Conservation (phyloP, 2,797 vertebrate species). For the Loriculus beryllinus region DNA sequence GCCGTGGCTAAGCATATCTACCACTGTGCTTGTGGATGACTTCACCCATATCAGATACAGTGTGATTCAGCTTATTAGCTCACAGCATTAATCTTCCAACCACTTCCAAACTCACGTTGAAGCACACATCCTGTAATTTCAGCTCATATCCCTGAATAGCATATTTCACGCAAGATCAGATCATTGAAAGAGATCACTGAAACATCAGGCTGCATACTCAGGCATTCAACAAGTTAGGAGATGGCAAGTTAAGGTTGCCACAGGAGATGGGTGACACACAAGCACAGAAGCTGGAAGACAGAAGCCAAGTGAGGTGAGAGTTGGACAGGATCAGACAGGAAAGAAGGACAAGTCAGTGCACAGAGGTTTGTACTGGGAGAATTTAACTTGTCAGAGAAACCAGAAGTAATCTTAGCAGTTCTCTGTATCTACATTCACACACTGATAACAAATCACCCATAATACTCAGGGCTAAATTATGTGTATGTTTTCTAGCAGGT, state of each 20-base stretch:
- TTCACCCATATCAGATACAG: conserved; percentile 15
- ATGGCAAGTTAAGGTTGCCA: background rate
- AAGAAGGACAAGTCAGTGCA: background rate
- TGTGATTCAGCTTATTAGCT: conserved; percentile 33
- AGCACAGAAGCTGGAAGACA: conserved; percentile 11
- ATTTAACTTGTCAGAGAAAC: background rate
- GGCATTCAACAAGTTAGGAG: conserved; percentile 10
- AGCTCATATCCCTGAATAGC: background rate
- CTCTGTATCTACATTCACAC: background rate
- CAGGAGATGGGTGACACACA: background rate
- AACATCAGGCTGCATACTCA: conserved; percentile 15
- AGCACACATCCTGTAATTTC: background rate
- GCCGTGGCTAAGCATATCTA: conserved; percentile 17
- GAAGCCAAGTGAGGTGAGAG: conserved; percentile 22
- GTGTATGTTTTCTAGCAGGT: background rate
- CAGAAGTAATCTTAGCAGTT: background rate
- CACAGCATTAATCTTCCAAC: conserved; percentile 1
- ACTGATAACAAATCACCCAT: background rate
- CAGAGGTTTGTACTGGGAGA: background rate
- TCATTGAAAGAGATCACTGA: background rate
- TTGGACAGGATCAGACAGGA: background rate
- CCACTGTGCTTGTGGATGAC: background rate
- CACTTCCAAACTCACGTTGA: background rate
- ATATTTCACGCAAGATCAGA: background rate
- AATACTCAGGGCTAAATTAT: background rate